Conservation (phyloP, 2,888 invertebrate species). For the Volucella bombylans region DNA sequence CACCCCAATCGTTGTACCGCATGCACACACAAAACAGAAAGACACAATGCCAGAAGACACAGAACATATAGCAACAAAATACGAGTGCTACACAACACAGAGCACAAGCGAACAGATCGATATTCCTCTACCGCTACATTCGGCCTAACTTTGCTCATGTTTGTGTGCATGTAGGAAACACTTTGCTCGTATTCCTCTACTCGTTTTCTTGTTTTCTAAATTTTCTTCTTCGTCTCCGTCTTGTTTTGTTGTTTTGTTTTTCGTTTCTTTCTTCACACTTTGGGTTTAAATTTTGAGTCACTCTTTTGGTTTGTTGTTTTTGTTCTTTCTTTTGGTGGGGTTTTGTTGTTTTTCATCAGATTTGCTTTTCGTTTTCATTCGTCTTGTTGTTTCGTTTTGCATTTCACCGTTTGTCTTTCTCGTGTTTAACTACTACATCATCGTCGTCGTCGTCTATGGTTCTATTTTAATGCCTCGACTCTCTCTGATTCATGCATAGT, state of each 20-base stretch:
- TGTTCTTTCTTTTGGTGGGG: slow-evolving; percentile 28
- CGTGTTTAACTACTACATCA: too few relatives aligned
- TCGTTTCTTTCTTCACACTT: slow-evolving; percentile 35
- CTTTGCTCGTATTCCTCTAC: slow-evolving; percentile 45
- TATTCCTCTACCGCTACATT: slow-evolving; percentile 23
- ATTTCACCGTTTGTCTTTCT: slow-evolving; percentile 31
- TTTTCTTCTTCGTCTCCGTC: slow-evolving; percentile 27
- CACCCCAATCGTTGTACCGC: slow-evolving; percentile 57
- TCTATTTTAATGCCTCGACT: slow-evolving; percentile 69
- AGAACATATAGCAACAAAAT: too few relatives aligned
- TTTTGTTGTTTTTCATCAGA: slow-evolving; percentile 20
- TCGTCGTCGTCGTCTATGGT: background rate
- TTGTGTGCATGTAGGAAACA: slow-evolving; percentile 45
- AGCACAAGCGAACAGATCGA: slow-evolving; percentile 44
- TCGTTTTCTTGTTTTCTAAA: slow-evolving; percentile 57
- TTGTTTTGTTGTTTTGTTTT: slow-evolving; percentile 31
- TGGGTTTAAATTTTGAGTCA: slow-evolving; percentile 25
- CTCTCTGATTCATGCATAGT: slow-evolving; percentile 46
- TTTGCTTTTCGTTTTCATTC: slow-evolving; percentile 62
- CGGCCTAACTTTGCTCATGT: slow-evolving; percentile 10
- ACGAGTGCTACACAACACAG: too few relatives aligned
- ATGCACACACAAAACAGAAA: slow-evolving; percentile 31
- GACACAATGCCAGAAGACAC: too few relatives aligned
- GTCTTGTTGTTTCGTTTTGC: slow-evolving; percentile 57
- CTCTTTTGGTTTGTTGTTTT: slow-evolving; percentile 45